Evolutionary conservation across 2,797 vertebrate genomes (phyloP).

Genomic region (Muscicapa comitata): DNA sequence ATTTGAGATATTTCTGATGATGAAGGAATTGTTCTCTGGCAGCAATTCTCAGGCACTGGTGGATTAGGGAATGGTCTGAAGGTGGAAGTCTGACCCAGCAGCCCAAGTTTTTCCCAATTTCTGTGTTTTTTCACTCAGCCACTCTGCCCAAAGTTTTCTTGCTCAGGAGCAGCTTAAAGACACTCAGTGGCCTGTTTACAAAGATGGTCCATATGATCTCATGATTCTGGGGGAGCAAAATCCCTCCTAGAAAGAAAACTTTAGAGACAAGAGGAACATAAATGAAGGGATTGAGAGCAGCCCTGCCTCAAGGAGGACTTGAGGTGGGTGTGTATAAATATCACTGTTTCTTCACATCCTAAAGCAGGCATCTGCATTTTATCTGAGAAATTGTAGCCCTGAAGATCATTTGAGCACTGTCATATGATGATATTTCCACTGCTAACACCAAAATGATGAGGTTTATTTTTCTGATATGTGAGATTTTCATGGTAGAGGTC

Average conservation of each 20-base stretch:
- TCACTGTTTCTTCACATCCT: neutral
- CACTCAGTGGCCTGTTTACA: fast-evolving
- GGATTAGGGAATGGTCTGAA: neutral
- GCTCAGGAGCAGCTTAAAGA: neutral
- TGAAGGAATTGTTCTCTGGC: neutral
- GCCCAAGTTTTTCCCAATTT: neutral
- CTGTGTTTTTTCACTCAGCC: neutral
- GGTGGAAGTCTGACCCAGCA: neutral
- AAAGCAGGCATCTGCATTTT: neutral
- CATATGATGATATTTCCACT: neutral
- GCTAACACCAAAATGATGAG: neutral
- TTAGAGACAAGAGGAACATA: neutral
- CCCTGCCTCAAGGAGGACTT: too few relatives aligned
- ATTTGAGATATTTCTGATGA: neutral
- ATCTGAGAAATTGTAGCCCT: neutral
- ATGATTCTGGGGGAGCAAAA: neutral
- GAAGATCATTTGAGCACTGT: neutral
- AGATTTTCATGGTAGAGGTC: neutral
- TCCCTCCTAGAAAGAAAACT: neutral
- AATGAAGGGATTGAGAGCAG: neutral
- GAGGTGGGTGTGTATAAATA: neutral
- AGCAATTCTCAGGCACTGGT: neutral
- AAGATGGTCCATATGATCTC: neutral
- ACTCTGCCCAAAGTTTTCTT: neutral
- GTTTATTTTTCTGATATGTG: neutral